Evolutionary conservation across 2,888 invertebrate species (phyloP), one percentile per base, ranked within the genome.

Genomic region (Cremastinae sp.): DNA sequence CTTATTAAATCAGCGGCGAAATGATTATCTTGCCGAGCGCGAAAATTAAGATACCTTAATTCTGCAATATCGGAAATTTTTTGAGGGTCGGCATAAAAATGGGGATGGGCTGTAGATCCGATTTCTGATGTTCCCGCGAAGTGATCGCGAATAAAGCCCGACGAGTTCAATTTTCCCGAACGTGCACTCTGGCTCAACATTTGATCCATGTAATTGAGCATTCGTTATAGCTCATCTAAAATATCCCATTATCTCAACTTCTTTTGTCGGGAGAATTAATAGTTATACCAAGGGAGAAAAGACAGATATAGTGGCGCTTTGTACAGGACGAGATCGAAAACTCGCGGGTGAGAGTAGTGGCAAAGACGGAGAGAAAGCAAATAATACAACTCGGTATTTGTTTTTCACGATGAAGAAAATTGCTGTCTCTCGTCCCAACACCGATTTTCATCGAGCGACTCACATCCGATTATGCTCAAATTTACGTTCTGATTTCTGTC

Each of bases 121-220:
- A 20, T 49, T 34, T 72, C 20, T 41, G 22, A 54, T 53, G 61
- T 59, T 22, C 38, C 22, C 59, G 41, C 38, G 12, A 41, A 16
- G 22, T 5, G 9, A 8, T 34, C 45, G 12, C 14, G 43, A 43
- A 14, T 4, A 68, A 47, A 9, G 34, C 10, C 18, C n/a, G 16
- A 43, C 16, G 9, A 18, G 51, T 66, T 72, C 41, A 47, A 75
- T 70, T 78, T 72, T 54, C 20, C 49, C 68, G 22, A 22, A 41
- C 34, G 41, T 18, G 10, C 38, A 8, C 14, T 9, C n/a, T 28
- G 58, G 62, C 41, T 54, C 58, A 20, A 49, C 71, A 69, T 74
- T 74, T 58, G 58, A 75, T 59, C 71, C 75, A 73, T 65, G 72
- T 79, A 79, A 83, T 83, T 82, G 81, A 77, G 77, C 68, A 71